phyloP scores from a whole-genome alignment of 1,140 invertebrate genomes.

The Aphelenchoides besseyi region DNA sequence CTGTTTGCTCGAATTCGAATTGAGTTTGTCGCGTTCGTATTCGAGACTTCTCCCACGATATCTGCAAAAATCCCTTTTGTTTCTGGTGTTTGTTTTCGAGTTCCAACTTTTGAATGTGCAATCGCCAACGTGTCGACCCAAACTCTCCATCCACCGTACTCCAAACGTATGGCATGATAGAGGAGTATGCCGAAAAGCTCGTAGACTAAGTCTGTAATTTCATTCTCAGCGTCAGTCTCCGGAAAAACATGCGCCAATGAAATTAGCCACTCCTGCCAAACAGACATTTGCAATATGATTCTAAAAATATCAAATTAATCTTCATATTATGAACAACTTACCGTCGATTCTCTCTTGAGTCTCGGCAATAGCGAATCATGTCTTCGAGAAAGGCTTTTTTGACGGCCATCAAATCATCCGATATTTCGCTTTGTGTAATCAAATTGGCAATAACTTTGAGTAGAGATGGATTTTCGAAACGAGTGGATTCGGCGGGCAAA shows the following conservation, averaged over 20 bases:
- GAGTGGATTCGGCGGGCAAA: constrained; percentile 86
- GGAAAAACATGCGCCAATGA: constrained; percentile 97
- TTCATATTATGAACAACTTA: constrained; percentile 37
- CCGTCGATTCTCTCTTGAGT: constrained; percentile 87
- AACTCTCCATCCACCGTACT: constrained; percentile 99
- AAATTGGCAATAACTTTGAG: constrained; percentile 93
- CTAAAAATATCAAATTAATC: constrained; percentile 63
- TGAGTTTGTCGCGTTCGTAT: constrained; percentile 27
- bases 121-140: constrained; percentile 99
- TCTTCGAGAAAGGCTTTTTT: constrained; percentile 88
- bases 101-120: constrained; percentile 91
- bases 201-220: constrained; percentile 96
- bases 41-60: constrained; percentile 51
- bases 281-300: constrained; percentile 97
- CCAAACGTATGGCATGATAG: constrained; percentile 97
- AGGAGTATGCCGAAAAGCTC: constrained; percentile 91
- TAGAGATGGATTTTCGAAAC: constrained; percentile 97
- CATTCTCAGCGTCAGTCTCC: constrained; percentile 86
- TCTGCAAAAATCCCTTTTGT: constrained; percentile 23
- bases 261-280: constrained; percentile 99
- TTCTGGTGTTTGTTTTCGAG: constrained; percentile 23
- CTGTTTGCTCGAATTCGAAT: constrained; percentile 18
- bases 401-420: constrained; percentile 83
- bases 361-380: constrained; percentile 92
- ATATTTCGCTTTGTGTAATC: constrained; percentile 89